Evolutionary conservation across 2,113 vertebrate species (phyloP), one percentile per base, ranked within the genome.

Genomic region (Zosterops lateralis): DNA sequence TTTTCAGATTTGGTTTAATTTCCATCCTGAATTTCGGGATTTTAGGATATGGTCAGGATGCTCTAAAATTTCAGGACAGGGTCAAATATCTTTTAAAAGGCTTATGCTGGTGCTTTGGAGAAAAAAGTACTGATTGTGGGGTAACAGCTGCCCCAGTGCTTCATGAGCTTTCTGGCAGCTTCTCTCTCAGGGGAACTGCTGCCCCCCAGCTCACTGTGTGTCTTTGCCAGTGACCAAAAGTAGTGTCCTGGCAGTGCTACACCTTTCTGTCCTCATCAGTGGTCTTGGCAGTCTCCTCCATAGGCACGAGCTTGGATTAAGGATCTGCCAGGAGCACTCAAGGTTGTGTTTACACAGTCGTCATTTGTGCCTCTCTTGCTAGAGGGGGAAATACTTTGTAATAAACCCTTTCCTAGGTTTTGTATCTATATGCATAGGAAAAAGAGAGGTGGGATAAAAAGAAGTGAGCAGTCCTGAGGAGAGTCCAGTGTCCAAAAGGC

Each of bases 231-330:
- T 62, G 61, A 44, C 40, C 9, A 1, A 0, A n/a, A n/a, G 15
- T 2, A 3, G 22, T 0, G 7, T 20, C 62, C 73, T 11, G 40
- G 54, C 3, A 3, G 16, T 31, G 47, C 24, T 10, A n/a, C 54
- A 16, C 36, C 31, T 77, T 81, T 34, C 56, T 84, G 20, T 64
- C 18, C 87, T 11, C 9, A 4, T 28, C 60, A 31, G 42, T 34
- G 4, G 28, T 7, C 38, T 7, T 29, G 38, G 31, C 51, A n/a
- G 29, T 3, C 2, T 66, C 36, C 6, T 3, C 3, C 12, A 17
- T 8, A 16, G 60, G 26, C 7, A 2, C 0, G 0, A 42, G 42
- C 28, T 64, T 38, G 44, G n/a, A 5, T 16, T 16, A 34, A 51
- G 38, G 36, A 22, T 42, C 48, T 64, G 26, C 26, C 0, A 3